Evolutionary conservation across 1,140 invertebrate genomes (phyloP).

Genomic region (Mizuhopecten yessoensis): DNA sequence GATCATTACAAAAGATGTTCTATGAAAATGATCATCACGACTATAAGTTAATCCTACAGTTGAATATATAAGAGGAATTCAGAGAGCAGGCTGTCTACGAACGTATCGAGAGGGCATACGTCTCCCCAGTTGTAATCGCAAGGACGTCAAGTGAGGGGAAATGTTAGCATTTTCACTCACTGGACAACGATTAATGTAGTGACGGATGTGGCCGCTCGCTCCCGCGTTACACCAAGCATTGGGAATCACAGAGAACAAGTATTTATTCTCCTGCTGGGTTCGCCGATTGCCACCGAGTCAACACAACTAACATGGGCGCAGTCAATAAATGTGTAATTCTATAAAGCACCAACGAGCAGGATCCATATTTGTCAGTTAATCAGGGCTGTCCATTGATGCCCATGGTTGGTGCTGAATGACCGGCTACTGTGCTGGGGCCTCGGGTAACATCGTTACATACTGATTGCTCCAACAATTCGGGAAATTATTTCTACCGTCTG

Average conservation of each 20-base stretch:
- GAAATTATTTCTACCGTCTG: not conserved
- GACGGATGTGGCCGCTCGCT: not conserved
- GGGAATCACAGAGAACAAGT: not conserved
- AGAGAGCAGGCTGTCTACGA: not conserved
- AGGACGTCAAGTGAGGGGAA: not conserved
- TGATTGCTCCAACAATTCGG: not conserved
- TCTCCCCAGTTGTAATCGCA: not conserved
- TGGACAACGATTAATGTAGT: not conserved
- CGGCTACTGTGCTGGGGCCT: not conserved
- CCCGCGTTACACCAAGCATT: not conserved
- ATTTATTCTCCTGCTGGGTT: not conserved
- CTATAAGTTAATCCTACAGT: not conserved
- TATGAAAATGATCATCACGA: not conserved
- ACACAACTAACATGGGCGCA: not conserved
- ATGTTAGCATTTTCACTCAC: not conserved
- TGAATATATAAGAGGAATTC: not conserved
- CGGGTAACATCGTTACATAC: not conserved
- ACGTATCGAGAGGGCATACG: not conserved
- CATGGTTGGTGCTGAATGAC: not conserved
- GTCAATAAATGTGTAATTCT: slow-evolving; percentile 17
- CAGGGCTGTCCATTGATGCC: not conserved
- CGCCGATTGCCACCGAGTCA: not conserved
- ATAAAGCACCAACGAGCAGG: slow-evolving; percentile 23
- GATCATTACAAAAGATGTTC: not conserved
- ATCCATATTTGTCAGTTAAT: slow-evolving; percentile 27